Evolutionary conservation across 2,113 vertebrate genomes (phyloP).

Genomic region (Pandion haliaetus): DNA sequence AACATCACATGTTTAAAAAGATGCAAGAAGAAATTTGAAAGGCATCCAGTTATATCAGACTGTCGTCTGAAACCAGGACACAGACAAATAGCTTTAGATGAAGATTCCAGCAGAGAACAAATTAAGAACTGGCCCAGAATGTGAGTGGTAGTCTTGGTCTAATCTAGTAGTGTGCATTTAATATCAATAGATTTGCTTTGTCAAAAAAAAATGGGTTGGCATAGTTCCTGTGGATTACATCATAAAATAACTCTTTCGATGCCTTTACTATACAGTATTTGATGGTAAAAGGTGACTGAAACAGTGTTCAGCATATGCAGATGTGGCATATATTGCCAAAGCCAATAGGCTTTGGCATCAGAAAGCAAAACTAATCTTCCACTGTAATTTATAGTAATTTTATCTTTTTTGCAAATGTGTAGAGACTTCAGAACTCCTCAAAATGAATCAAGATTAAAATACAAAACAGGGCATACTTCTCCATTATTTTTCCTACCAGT

Average conservation of each 20-base stretch:
- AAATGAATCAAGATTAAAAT: background rate
- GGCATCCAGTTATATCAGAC: background rate
- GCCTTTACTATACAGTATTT: background rate
- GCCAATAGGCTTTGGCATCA: background rate
- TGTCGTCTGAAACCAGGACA: no score
- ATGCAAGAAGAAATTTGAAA: constrained; percentile 46
- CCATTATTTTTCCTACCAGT: background rate
- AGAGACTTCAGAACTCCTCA: background rate
- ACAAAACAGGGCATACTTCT: background rate
- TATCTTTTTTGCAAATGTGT: background rate
- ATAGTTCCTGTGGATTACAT: background rate
- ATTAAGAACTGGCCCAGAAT: background rate
- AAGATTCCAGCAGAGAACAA: constrained; percentile 60
- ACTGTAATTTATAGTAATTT: background rate
- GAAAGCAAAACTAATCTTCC: background rate
- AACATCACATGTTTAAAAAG: constrained; percentile 4
- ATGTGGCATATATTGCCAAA: background rate
- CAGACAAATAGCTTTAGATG: constrained; percentile 27
- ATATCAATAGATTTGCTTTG: background rate
- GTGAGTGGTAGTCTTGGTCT: background rate
- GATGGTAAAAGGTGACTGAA: background rate
- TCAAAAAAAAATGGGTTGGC: background rate
- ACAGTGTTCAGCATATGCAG: background rate
- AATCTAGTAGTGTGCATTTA: background rate
- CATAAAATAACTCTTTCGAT: background rate